These are phyloP conservation scores for Caenorhabditis becei DNA, from an alignment of 2,888 invertebrate species.

Conservation along the genomic window DNA sequence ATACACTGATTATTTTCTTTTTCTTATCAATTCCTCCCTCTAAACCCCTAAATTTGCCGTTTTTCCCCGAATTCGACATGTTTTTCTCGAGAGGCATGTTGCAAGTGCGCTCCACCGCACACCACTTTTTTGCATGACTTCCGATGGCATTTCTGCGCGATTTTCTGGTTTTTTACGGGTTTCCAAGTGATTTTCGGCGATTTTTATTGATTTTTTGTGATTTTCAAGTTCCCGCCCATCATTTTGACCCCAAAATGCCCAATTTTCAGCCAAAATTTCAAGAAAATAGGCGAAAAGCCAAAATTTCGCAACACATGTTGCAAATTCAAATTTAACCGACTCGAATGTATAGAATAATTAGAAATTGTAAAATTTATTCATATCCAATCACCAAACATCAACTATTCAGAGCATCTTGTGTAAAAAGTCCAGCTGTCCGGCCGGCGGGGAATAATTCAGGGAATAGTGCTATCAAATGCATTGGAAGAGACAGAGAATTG, in stretches of 20 bases:
- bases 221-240: neutral
- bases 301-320: slow-evolving; percentile 9
- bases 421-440: slow-evolving; percentile 22
- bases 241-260: neutral
- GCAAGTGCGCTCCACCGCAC: slow-evolving; percentile 47
- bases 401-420: neutral
- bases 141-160: neutral
- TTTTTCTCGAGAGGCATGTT: neutral
- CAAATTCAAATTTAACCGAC: neutral
- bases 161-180: slow-evolving; percentile 1
- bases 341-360: no score
- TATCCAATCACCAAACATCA: slow-evolving; percentile 13
- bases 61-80: neutral
- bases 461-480: slow-evolving; percentile 37
- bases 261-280: neutral
- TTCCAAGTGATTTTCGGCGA: slow-evolving; percentile 8
- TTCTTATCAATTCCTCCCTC: slow-evolving; percentile 1
- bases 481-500: neutral
- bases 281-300: neutral
- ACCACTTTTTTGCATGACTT: slow-evolving; percentile 7
- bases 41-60: neutral
- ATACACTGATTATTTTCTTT: neutral
- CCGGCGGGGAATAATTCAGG: slow-evolving; percentile 32
- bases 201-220: slow-evolving; percentile 3
- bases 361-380: neutral